These are phyloP conservation scores for Periphyllus acericola DNA, from an alignment of 2,888 invertebrate species.

Conservation along the genomic window DNA sequence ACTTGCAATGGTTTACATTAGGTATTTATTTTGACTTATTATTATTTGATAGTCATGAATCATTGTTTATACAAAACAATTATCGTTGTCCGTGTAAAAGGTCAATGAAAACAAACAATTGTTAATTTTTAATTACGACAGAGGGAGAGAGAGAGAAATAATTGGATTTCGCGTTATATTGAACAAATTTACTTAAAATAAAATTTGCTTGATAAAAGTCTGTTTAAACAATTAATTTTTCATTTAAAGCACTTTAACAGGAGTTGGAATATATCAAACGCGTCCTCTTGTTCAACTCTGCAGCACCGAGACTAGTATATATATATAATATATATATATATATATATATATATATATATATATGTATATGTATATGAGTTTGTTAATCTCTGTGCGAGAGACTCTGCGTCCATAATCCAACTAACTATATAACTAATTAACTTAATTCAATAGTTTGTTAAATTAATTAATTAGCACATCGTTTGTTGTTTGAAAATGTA, in stretches of 20 bases:
- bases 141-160: not conserved
- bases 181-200: not conserved
- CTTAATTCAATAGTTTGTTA: slow-evolving; percentile 47
- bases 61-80: not conserved
- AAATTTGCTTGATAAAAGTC: not conserved
- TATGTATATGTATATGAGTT: not conserved
- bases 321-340: not conserved
- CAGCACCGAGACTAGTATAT: not conserved
- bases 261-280: not conserved
- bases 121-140: not conserved
- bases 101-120: not conserved
- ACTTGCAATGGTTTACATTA: not conserved
- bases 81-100: not conserved
- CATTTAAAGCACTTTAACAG: not conserved
- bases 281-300: no score
- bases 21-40: not conserved
- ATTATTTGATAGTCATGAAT: not conserved
- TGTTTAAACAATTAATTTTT: not conserved
- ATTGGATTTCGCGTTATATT: not conserved
- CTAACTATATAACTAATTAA: slow-evolving; percentile 44
- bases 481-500: slow-evolving; percentile 5
- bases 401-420: not conserved
- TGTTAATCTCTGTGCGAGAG: not conserved
- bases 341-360: not conserved
- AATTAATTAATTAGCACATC: slow-evolving; percentile 50